A percentile compares a stretch with the other conserved stretches of the same genome.
phyloP scores from a whole-genome alignment of 2,888 invertebrate species.

The Leptura quadrifasciata region DNA sequence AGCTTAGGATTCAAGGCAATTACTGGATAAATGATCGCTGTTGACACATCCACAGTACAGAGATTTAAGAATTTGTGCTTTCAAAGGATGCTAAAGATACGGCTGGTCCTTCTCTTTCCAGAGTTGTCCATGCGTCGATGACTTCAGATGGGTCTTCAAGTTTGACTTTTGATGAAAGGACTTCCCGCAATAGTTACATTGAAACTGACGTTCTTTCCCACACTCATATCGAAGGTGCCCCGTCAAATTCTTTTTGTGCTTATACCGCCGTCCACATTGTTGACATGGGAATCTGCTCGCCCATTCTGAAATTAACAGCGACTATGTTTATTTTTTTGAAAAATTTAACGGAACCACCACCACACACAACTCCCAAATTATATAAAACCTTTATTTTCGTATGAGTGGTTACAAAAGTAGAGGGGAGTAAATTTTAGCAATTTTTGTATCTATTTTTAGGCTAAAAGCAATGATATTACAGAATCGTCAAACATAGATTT shows the following conservation, averaged over 20 bases:
- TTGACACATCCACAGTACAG: too few species aligned
- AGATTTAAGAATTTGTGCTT: not conserved
- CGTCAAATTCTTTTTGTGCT: slow-evolving; percentile 44
- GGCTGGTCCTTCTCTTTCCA: not conserved
- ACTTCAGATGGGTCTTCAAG: slow-evolving; percentile 40
- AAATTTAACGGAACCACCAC: too few species aligned
- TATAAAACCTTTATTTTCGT: too few species aligned
- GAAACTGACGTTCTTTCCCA: slow-evolving; percentile 76
- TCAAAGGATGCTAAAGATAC: not conserved
- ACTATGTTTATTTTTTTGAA: not conserved
- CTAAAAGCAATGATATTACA: too few species aligned
- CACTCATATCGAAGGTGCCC: slow-evolving; percentile 72
- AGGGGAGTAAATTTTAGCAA: not conserved
- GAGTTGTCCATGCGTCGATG: not conserved
- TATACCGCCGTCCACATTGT: slow-evolving; percentile 26
- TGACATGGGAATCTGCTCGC: slow-evolving; percentile 9
- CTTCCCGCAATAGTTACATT: slow-evolving; percentile 74
- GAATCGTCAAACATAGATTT: too few species aligned
- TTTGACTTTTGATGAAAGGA: slow-evolving; percentile 55
- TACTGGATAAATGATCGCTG: too few species aligned
- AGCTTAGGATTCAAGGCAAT: too few species aligned
- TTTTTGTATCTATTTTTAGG: not conserved
- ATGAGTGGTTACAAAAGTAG: not conserved
- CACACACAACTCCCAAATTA: too few species aligned
- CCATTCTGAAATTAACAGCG: slow-evolving; percentile 13